Evolutionary conservation across 2,888 invertebrate genomes (phyloP).

Genomic region (Parnassius mnemosyne): DNA sequence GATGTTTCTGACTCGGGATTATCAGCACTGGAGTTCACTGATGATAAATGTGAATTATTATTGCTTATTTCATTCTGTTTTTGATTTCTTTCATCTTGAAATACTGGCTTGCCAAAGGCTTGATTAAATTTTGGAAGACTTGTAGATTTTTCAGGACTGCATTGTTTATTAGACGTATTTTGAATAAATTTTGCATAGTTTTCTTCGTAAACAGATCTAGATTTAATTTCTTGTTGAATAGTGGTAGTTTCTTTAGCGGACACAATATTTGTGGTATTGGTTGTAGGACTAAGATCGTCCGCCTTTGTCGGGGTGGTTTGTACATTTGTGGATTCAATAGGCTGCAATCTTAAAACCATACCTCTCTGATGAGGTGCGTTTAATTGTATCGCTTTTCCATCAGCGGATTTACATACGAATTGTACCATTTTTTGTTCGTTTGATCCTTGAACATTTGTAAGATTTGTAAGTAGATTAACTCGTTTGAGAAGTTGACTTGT

Average conservation of each 20-base stretch:
- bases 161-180: constrained; percentile 56
- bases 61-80: constrained; percentile 53
- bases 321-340: constrained; percentile 60
- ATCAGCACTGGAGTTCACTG: constrained; percentile 43
- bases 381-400: constrained; percentile 80
- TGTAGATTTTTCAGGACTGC: constrained; percentile 65
- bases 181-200: constrained; percentile 80
- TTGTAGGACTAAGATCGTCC: constrained; percentile 49
- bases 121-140: constrained; percentile 88
- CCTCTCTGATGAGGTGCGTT: constrained; percentile 77
- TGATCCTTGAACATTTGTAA: constrained; percentile 69
- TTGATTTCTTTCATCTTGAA: constrained; percentile 68
- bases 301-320: constrained; percentile 48
- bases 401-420: constrained; percentile 83
- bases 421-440: constrained; percentile 81
- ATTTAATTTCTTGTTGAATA: constrained; percentile 68
- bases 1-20: constrained; percentile 50
- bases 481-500: constrained; percentile 69
- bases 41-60: constrained; percentile 46
- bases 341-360: constrained; percentile 73
- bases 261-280: constrained; percentile 38
- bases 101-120: constrained; percentile 88
- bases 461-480: constrained; percentile 73
- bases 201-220: constrained; percentile 77
- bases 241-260: constrained; percentile 44